phyloP scores from a whole-genome alignment of 2,797 vertebrate species.

The Poeciliopsis infans region DNA sequence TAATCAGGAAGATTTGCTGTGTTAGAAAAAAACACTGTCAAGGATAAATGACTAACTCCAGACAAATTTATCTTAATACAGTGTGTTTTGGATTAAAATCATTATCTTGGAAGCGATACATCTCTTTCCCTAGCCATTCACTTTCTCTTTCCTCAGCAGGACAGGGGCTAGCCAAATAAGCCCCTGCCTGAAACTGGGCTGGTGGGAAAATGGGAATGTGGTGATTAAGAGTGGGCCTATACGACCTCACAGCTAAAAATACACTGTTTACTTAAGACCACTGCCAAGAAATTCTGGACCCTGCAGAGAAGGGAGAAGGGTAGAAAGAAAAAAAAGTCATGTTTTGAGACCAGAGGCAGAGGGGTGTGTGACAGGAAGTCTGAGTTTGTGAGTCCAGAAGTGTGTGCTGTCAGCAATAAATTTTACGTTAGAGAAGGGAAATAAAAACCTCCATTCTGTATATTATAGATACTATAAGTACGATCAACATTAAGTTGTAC shows the following conservation, averaged over 20 bases:
- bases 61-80: neutral
- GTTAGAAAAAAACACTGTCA: neutral
- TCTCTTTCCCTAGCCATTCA: slow-evolving; percentile 34
- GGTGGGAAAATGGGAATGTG: slow-evolving; percentile 84
- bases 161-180: slow-evolving; percentile 43
- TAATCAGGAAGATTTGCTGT: neutral
- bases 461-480: slow-evolving; percentile 29
- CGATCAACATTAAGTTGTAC: slow-evolving; percentile 43
- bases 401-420: slow-evolving; percentile 46
- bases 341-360: slow-evolving; percentile 71
- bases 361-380: slow-evolving; percentile 65
- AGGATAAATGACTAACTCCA: slow-evolving; percentile 3
- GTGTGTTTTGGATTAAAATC: neutral
- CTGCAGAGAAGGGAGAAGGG: slow-evolving; percentile 73
- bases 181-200: slow-evolving; percentile 71
- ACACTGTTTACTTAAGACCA: slow-evolving; percentile 85
- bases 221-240: slow-evolving; percentile 83
- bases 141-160: slow-evolving; percentile 44
- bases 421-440: slow-evolving; percentile 29
- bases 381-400: slow-evolving; percentile 57
- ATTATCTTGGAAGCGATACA: slow-evolving; percentile 28
- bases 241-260: slow-evolving; percentile 90
- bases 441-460: slow-evolving; percentile 23
- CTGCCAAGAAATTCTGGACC: slow-evolving; percentile 87
- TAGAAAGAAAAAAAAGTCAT: slow-evolving; percentile 74